Base-by-base conservation (phyloP, 2,113 vertebrate genomes). In the Sterrhoptilus dennistouni region DNA sequence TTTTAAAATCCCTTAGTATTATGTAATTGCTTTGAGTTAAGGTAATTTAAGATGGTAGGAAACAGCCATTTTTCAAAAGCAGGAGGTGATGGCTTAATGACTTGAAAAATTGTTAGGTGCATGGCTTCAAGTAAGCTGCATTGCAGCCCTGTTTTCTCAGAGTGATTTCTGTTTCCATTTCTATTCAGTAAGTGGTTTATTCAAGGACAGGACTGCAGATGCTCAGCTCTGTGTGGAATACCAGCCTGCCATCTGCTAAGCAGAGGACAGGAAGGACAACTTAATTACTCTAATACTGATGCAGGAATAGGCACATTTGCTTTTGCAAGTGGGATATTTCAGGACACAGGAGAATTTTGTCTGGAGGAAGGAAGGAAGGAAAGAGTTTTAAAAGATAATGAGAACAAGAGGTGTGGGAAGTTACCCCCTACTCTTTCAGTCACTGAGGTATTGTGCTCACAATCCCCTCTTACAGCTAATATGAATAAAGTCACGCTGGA, bases 241-340 rank as follows among this genome's bases (percentile, higher is more conserved):
- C 77, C 90, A 90, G 83, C 31, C 92, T 97, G 90, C 88, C 92
- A 92, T 97, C 96, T 96, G 95, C 92, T 94, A 90, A 95, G 90
- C 88, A 94, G 93, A 94, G 64, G 72, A 92, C 83, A 94, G 88
- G 83, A 96, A 96, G 83, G 65, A 94, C 83, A 61, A 72, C 95
- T 92, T 95, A 95, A 96, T 96, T 96, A 76, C 92, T 93, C 85
- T 94, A 82, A 90, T 90, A 50, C 72, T 96, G 64, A 61, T 89
- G 76, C 86, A 93, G 90, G 68, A 93, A 89, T 96, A 94, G 88
- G 68, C 87, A 84, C 72, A n/a, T 95, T 96, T 89, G 82, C 87
- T 89, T 92, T 92, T 94, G 88, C 90, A 92, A 95, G 89, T 90
- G 72, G 65, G 61, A 61, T 93, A 78, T 95, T 87, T 93, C 72